Evolutionary conservation across 2,888 invertebrate genomes (phyloP).

Genomic region (Drosophila limbata): DNA sequence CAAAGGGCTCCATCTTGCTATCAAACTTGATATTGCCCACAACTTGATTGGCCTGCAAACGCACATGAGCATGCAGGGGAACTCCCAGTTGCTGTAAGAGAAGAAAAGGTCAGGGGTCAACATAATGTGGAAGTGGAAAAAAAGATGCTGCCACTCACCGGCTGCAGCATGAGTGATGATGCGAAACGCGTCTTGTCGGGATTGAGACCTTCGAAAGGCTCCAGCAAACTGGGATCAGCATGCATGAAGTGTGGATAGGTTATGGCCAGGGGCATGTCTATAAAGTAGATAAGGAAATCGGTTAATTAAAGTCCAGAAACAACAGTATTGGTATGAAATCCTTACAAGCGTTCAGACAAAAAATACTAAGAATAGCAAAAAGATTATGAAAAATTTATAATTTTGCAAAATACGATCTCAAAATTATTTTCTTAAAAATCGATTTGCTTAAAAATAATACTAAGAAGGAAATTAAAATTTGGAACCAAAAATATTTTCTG

Average conservation of each 20-base stretch:
- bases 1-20: constrained; percentile 87
- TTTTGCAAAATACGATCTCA: too few species aligned
- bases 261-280: constrained; percentile 90
- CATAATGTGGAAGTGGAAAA: not conserved
- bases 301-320: not conserved
- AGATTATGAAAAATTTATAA: too few species aligned
- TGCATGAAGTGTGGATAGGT: constrained; percentile 91
- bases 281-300: not conserved
- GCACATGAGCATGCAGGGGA: constrained; percentile 88
- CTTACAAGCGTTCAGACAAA: too few species aligned
- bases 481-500: too few species aligned
- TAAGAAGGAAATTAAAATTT: too few species aligned
- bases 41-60: constrained; percentile 91
- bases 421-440: too few species aligned
- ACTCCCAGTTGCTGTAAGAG: constrained; percentile 88
- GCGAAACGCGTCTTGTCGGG: constrained; percentile 87
- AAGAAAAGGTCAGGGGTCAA: not conserved
- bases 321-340: not conserved
- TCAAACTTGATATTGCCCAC: constrained; percentile 88
- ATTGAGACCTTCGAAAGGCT: constrained; percentile 88
- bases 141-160: constrained; percentile 86
- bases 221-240: constrained; percentile 87
- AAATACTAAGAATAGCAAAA: too few species aligned
- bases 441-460: too few species aligned
- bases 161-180: constrained; percentile 89